phyloP scores from a whole-genome alignment of 1,140 invertebrate genomes.

The Saccostrea glomerata region DNA sequence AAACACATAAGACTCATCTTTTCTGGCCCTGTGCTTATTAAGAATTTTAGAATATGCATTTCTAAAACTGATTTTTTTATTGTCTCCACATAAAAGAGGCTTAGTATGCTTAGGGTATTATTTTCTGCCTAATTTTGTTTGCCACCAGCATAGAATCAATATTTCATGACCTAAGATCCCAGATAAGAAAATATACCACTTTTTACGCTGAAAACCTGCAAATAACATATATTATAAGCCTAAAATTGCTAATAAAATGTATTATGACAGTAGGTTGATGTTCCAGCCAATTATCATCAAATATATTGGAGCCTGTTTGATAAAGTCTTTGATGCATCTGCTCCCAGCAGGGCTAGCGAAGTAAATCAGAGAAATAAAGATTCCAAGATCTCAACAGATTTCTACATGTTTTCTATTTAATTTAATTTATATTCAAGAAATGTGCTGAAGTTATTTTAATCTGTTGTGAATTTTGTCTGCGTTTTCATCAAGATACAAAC shows the following conservation, averaged over 20 bases:
- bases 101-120: not conserved
- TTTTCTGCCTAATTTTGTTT: not conserved
- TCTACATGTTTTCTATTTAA: constrained; percentile 38
- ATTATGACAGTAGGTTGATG: constrained; percentile 16
- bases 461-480: constrained; percentile 34
- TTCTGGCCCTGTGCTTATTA: too few species aligned
- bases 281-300: constrained; percentile 32
- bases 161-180: constrained; percentile 8
- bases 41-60: too few species aligned
- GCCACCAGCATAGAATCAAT: constrained; percentile 11
- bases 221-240: constrained; percentile 24
- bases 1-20: too few species aligned
- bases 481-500: constrained; percentile 31
- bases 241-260: constrained; percentile 23
- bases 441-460: constrained; percentile 34
- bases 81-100: too few species aligned
- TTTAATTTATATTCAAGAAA: constrained; percentile 35
- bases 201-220: constrained; percentile 25
- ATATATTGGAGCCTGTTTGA: constrained; percentile 20
- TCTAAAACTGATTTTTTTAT: too few species aligned
- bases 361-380: constrained; percentile 28
- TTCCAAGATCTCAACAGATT: constrained; percentile 29
- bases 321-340: constrained; percentile 8
- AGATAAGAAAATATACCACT: constrained; percentile 18
- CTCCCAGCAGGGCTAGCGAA: not conserved